phyloP scores from a whole-genome alignment of 35 echinoderm and acorn worm species.

The Diadema setosum region DNA sequence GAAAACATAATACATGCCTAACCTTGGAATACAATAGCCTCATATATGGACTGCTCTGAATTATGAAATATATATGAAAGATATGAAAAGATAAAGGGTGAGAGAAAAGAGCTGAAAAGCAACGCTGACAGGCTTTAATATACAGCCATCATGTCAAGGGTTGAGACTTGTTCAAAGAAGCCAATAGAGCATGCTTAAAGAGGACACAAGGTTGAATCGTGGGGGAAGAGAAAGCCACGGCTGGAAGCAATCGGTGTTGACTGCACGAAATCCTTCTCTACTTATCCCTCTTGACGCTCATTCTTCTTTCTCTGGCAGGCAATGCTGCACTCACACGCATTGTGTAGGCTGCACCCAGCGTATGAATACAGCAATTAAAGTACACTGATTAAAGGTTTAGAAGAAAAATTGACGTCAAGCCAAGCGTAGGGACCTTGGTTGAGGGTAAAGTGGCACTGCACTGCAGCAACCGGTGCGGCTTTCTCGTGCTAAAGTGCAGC shows the following conservation, averaged over 20 bases:
- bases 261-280: not conserved
- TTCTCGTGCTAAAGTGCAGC: conserved; percentile 12
- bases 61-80: no score
- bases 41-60: no score
- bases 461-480: not conserved
- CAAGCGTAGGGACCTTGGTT: not conserved
- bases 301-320: not conserved
- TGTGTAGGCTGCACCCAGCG: not conserved
- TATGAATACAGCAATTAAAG: not conserved
- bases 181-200: not conserved
- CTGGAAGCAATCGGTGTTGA: not conserved
- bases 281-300: not conserved
- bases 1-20: no score
- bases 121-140: no score
- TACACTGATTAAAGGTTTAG: not conserved
- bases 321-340: not conserved
- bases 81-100: no score
- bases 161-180: not conserved
- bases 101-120: no score
- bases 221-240: not conserved
- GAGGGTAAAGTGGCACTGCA: not conserved
- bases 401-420: not conserved
- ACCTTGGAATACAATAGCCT: no score
- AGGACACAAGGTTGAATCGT: not conserved
- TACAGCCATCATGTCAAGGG: not conserved